Evolutionary conservation across 2,797 vertebrate species (phyloP).

Genomic region (Amazonetta brasiliensis): DNA sequence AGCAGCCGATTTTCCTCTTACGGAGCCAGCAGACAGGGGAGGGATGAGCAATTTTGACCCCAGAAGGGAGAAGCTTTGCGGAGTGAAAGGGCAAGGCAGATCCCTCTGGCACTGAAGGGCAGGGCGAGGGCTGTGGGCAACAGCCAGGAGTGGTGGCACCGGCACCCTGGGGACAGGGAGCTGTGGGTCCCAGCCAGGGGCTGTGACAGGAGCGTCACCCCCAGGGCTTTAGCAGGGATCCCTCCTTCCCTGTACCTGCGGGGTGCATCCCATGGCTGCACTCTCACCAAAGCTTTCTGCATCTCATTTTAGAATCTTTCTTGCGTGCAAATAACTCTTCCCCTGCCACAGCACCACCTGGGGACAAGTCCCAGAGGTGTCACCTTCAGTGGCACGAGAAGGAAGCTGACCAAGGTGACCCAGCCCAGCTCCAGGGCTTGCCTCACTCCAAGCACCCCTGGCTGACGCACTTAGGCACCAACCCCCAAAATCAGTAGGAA

Average conservation of each 20-base stretch:
- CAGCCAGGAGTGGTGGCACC: not conserved
- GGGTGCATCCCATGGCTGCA: not conserved
- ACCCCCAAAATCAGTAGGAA: not conserved
- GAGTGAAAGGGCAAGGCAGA: not conserved
- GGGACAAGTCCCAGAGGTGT: not conserved
- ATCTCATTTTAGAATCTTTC: not conserved
- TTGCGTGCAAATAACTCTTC: rapidly evolving
- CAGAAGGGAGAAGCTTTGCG: not conserved
- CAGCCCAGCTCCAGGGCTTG: not conserved
- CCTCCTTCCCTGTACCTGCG: not conserved
- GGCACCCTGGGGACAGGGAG: not conserved
- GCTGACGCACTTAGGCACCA: rapidly evolving
- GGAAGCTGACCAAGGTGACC: not conserved
- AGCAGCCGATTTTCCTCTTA: not conserved
- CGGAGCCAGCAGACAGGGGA: not conserved
- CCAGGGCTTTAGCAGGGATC: not conserved
- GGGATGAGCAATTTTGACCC: not conserved
- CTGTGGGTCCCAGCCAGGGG: rapidly evolving
- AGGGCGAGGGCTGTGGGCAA: rapidly evolving
- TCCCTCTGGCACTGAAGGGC: not conserved
- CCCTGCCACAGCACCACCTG: rapidly evolving
- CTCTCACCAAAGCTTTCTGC: not conserved
- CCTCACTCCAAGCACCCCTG: not conserved
- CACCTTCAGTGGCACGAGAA: rapidly evolving
- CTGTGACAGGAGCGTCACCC: not conserved